Evolutionary conservation across 2,113 vertebrate species (phyloP).

Genomic region (Petrocephalus microphthalmus): DNA sequence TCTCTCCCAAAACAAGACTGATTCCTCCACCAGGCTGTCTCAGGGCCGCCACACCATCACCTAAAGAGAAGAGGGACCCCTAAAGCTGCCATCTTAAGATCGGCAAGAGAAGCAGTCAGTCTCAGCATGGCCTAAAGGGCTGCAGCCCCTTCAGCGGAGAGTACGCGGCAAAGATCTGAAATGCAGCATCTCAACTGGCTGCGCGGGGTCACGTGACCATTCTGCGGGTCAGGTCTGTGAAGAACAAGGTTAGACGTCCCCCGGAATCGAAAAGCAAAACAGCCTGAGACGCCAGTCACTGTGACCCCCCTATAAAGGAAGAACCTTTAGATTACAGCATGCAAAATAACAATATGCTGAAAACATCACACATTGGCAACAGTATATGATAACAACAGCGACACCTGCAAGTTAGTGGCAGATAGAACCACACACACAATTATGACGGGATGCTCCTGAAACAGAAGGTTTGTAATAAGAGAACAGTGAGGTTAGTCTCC

Average conservation of each 20-base stretch:
- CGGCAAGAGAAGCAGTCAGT: constrained; percentile 33
- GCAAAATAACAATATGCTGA: constrained; percentile 47
- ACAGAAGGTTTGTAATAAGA: constrained; percentile 45
- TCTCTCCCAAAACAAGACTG: constrained; percentile 2
- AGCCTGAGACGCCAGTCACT: constrained; percentile 10
- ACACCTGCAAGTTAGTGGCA: constrained; percentile 37
- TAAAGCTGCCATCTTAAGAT: constrained; percentile 31
- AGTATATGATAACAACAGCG: constrained; percentile 34
- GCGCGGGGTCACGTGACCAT: not conserved
- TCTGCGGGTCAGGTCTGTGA: not conserved
- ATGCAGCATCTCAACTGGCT: constrained; percentile 30
- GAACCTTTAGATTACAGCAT: constrained; percentile 44
- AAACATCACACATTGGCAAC: constrained; percentile 33
- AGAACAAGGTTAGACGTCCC: constrained; percentile 14
- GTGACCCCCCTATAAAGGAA: constrained; percentile 19
- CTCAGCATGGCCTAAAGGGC: constrained; percentile 41
- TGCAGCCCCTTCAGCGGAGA: constrained; percentile 16
- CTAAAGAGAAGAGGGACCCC: constrained; percentile 24
- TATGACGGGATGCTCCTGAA: constrained; percentile 52
- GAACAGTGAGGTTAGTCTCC: constrained; percentile 41
- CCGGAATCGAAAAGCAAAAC: constrained; percentile 23
- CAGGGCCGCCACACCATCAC: constrained; percentile 25
- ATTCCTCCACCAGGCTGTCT: constrained; percentile 24
- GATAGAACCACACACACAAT: constrained; percentile 41
- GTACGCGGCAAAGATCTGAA: not conserved